Base-by-base conservation (phyloP, 2,888 invertebrate genomes). In the Tridacna crocea region DNA sequence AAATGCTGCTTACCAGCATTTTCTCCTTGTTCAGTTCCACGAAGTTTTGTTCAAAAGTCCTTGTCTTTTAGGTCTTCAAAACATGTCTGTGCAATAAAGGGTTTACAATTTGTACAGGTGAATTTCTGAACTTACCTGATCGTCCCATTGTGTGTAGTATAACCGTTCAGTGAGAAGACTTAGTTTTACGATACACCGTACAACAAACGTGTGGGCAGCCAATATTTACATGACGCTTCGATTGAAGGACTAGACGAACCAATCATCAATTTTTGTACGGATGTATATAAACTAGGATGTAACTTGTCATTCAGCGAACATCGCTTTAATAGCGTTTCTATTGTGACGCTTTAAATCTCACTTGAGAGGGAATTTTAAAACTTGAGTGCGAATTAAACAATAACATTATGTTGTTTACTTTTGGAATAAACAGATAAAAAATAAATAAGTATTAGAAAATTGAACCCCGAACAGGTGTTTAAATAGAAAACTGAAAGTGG, bases 251-350 rank as follows among this genome's bases (percentile, higher is more conserved):
- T 4, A 8, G 8, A 36, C 1, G 12, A 24, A 61, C 22, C 61
- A 24, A 24, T 61, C 66, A 27, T 36, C 66, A 26, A 36, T 46
- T 15, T 68, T 27, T 47, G 46, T 47, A 46, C 36, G 3, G n/a
- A 68, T 46, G 36, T 36, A 17, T 19, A n/a, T 70, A 70, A 61
- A 61, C 61, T n/a, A n/a, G n/a, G n/a, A 61, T 61, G 61, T 61
- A 61, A 24, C 48, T 51, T 26, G 70, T 70, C 70, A 48, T 51
- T 51, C 24, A 24, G 51, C 12, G 51, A 48, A n/a, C 70, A 70
- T 70, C 70, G 24, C 48, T 26, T 46, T 68, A 70, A 51, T 70
- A n/a, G 70, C 13, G 12, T 22, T 66, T 70, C 13, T 46, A 51
- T 22, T 36, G 22, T 70, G 26, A 47, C 36, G 36, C 36, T 26